Percentiles rank a stretch among this genome's conserved stretches.
These are phyloP conservation scores for Colletes gigas DNA, from an alignment of 1,140 invertebrate genomes.

Conservation along the genomic window DNA sequence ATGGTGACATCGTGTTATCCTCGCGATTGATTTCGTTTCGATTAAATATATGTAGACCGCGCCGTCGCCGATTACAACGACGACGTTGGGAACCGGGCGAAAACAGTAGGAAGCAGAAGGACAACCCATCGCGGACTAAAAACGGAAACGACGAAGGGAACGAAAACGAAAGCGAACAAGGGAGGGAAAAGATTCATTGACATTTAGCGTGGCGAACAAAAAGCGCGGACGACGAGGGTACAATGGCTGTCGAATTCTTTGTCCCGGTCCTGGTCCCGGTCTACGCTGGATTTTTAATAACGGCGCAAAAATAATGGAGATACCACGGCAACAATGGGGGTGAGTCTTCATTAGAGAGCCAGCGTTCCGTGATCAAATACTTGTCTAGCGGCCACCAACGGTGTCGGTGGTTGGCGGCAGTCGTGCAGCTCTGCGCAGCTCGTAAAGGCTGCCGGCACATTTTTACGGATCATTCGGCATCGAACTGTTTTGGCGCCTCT, in stretches of 20 bases:
- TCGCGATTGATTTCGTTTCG: slow-evolving; percentile 58
- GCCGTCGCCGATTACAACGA: not conserved
- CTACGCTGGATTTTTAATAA: slow-evolving; percentile 74
- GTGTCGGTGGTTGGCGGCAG: slow-evolving; percentile 45
- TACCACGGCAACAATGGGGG: slow-evolving; percentile 59
- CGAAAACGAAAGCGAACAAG: slow-evolving; percentile 3
- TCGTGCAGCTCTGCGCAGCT: not conserved
- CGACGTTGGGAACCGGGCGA: slow-evolving; percentile 15
- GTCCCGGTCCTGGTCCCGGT: slow-evolving; percentile 52
- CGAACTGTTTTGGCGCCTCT: slow-evolving; percentile 63
- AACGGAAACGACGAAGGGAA: slow-evolving; percentile 41
- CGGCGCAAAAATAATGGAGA: slow-evolving; percentile 75
- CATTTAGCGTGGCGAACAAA: slow-evolving; percentile 72
- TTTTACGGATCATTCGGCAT: slow-evolving; percentile 54
- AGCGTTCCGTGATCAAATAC: slow-evolving; percentile 70
- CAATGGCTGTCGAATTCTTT: slow-evolving; percentile 75
- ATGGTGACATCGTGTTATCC: slow-evolving; percentile 16
- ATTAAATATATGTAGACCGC: slow-evolving; percentile 27
- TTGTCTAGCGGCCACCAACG: slow-evolving; percentile 52
- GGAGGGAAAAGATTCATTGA: slow-evolving; percentile 65
- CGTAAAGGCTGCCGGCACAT: not conserved
- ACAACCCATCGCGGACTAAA: not conserved
- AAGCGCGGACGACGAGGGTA: slow-evolving; percentile 67
- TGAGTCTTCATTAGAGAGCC: slow-evolving; percentile 71
- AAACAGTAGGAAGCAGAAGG: slow-evolving; percentile 8